Conservation (phyloP, 2,797 vertebrate species). For the Fratercula arctica region DNA sequence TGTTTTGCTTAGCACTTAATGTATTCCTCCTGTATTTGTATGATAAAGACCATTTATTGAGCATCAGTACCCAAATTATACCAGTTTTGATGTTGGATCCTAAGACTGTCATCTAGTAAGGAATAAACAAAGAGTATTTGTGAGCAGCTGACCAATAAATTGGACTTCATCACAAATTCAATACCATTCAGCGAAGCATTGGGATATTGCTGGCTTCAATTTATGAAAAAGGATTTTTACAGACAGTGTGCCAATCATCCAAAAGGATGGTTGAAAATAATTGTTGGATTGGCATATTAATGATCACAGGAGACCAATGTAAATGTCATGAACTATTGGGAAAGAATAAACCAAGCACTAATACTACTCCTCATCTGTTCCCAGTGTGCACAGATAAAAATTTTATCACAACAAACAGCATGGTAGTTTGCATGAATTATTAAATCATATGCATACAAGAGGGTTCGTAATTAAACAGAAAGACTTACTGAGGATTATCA, state of each 20-base stretch:
- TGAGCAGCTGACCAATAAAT: conserved; percentile 46
- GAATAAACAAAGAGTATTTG: conserved; percentile 42
- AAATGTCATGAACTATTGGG: conserved; percentile 71
- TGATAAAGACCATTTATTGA: conserved; percentile 66
- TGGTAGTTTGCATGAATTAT: conserved; percentile 73
- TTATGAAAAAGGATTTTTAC: conserved; percentile 57
- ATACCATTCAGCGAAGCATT: neutral
- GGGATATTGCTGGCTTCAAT: conserved; percentile 31
- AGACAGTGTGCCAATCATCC: conserved; percentile 57
- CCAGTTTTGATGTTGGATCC: conserved; percentile 28
- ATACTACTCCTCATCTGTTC: conserved; percentile 53
- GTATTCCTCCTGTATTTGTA: conserved; percentile 48
- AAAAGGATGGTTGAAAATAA: conserved; percentile 51
- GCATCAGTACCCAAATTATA: conserved; percentile 33
- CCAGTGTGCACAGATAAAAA: conserved; percentile 63
- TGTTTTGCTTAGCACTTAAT: conserved; percentile 31
- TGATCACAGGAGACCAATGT: conserved; percentile 63
- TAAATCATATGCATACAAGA: conserved; percentile 68
- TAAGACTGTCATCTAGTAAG: conserved; percentile 46
- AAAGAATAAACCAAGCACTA: conserved; percentile 68
- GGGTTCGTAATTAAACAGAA: conserved; percentile 62
- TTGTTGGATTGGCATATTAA: conserved; percentile 63
- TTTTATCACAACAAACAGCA: conserved; percentile 75
- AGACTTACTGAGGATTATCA: conserved; percentile 59
- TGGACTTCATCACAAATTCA: conserved; percentile 50